Conservation (phyloP, 2,888 invertebrate species). For the Lutraria lutraria region DNA sequence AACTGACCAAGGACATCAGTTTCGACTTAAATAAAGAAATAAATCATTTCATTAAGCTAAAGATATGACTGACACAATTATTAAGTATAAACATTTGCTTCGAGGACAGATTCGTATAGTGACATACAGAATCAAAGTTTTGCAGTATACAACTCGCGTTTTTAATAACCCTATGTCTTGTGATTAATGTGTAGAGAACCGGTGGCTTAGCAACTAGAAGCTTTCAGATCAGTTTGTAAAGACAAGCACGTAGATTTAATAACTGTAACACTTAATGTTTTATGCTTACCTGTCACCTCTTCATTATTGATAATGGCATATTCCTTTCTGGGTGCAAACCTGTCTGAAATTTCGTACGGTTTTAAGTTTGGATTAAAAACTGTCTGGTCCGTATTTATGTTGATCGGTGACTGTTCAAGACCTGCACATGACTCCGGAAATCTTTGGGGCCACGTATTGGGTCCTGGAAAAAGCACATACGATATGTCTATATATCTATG, state of each 20-base stretch:
- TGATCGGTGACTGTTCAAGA: not conserved
- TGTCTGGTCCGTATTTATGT: not conserved
- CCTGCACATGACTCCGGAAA: not conserved
- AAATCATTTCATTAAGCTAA: not conserved
- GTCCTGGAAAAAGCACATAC: not conserved
- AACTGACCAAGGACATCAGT: not conserved
- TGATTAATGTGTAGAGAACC: too few species aligned
- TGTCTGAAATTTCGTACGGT: not conserved
- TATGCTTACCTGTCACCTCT: not conserved
- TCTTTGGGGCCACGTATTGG: not conserved
- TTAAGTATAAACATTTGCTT: too few species aligned
- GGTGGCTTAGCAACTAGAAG: too few species aligned
- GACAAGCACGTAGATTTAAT: too few species aligned
- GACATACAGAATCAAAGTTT: too few species aligned
- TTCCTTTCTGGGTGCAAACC: not conserved
- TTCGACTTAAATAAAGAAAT: constrained; percentile 1
- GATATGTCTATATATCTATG: too few species aligned
- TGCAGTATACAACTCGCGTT: too few species aligned
- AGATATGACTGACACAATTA: too few species aligned
- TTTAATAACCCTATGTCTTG: too few species aligned
- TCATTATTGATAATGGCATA: not conserved
- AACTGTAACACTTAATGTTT: too few species aligned
- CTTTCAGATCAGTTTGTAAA: too few species aligned
- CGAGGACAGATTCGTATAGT: too few species aligned
- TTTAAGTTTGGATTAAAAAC: not conserved